Percentiles rank a stretch among this genome's conserved stretches.
These are phyloP conservation scores for Hydrotaea cyrtoneurina DNA, from an alignment of 2,888 invertebrate genomes.

Conservation along the genomic window DNA sequence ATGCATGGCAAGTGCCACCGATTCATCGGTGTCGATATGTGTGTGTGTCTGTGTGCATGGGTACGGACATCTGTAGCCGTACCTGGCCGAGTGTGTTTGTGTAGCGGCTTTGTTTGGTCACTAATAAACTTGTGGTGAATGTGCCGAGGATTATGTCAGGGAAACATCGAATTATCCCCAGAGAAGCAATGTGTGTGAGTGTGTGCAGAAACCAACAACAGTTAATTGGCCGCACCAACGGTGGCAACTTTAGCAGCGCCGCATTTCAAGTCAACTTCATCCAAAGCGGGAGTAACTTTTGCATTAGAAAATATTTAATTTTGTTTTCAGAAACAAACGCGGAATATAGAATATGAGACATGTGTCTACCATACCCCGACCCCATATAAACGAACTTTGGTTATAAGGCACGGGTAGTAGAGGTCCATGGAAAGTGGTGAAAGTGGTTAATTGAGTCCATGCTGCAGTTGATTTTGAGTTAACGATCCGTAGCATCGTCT, in stretches of 20 bases:
- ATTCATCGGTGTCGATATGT: not conserved
- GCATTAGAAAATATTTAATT: no score
- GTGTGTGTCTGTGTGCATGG: not conserved
- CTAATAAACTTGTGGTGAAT: constrained; percentile 39
- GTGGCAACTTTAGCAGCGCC: not conserved
- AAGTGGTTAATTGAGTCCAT: no score
- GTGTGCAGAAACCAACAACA: not conserved
- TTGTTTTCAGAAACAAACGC: no score
- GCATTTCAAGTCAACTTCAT: no score
- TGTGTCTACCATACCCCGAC: no score
- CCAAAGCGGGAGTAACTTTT: no score
- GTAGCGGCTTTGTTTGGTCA: constrained; percentile 5
- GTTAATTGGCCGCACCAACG: constrained; percentile 15
- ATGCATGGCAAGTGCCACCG: constrained; percentile 53
- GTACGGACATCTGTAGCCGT: not conserved
- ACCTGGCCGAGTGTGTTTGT: not conserved
- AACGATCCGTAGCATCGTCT: no score
- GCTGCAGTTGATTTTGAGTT: no score
- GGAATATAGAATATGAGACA: no score
- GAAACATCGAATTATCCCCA: constrained; percentile 34
- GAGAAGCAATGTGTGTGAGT: constrained; percentile 26
- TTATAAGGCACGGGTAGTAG: no score
- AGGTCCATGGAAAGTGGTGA: no score
- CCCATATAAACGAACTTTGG: no score
- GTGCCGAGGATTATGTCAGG: constrained; percentile 46